These are phyloP conservation scores for Noturus placidus DNA, from an alignment of 2,113 vertebrate genomes.

Conservation along the genomic window DNA sequence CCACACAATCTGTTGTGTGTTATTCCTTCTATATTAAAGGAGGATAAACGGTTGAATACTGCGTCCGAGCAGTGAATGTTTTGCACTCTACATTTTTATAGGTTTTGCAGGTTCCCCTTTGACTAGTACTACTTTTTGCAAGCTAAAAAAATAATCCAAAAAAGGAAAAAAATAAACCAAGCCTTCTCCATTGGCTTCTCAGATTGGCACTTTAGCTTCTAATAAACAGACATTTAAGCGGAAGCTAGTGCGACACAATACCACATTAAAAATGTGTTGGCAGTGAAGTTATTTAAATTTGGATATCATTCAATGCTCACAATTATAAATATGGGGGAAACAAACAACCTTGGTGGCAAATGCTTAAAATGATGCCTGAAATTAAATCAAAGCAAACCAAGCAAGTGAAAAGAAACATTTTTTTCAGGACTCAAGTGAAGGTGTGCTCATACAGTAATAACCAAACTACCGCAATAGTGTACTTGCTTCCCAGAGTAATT, in stretches of 20 bases:
- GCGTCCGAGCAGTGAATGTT: neutral
- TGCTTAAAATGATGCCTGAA: slow-evolving; percentile 12
- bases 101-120: neutral
- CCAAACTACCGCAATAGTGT: neutral
- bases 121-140: neutral
- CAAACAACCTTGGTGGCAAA: neutral
- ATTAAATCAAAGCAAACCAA: neutral
- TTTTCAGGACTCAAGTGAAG: neutral
- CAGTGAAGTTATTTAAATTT: neutral
- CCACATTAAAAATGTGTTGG: neutral
- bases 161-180: no score
- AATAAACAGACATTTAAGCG: neutral
- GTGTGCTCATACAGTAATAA: neutral
- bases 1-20: neutral
- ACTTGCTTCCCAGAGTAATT: neutral
- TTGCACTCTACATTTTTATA: neutral
- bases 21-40: neutral
- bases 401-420: neutral
- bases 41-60: neutral
- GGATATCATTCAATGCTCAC: neutral
- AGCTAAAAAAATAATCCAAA: neutral
- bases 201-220: neutral
- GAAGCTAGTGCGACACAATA: neutral
- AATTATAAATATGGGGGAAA: neutral
- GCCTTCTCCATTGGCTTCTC: neutral